Evolutionary conservation across 2,113 vertebrate genomes (phyloP).

Genomic region (Pagrus major): DNA sequence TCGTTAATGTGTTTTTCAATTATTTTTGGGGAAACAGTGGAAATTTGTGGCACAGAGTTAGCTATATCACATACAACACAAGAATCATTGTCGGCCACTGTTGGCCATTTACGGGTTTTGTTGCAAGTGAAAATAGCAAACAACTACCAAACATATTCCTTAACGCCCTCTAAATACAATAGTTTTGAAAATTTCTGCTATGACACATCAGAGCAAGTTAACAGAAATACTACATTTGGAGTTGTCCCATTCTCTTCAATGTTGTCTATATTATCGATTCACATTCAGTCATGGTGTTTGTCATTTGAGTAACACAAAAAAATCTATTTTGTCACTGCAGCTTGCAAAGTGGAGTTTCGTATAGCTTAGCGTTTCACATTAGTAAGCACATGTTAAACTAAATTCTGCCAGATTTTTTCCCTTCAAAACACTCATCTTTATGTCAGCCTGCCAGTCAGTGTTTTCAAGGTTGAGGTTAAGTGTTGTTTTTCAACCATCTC

Average conservation of each 20-base stretch:
- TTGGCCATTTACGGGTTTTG: too few species aligned
- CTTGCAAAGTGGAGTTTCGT: conserved; percentile 26
- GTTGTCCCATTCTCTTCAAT: not conserved
- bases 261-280: not conserved
- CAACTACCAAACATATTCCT: too few species aligned
- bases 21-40: not conserved
- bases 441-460: conserved; percentile 3
- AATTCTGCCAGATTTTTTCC: not conserved
- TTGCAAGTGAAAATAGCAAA: too few species aligned
- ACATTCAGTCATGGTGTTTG: not conserved
- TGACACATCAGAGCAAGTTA: not conserved
- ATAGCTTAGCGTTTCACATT: conserved; percentile 24
- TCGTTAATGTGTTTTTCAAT: not conserved
- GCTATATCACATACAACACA: too few species aligned
- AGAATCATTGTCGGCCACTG: too few species aligned
- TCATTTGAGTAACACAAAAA: conserved; percentile 1
- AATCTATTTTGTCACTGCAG: not conserved
- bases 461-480: conserved; percentile 28
- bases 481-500: conserved; percentile 14
- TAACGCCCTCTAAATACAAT: not conserved
- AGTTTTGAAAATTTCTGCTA: not conserved
- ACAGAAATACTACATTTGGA: too few species aligned
- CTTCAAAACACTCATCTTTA: conserved; percentile 3
- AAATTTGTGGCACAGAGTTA: not conserved
- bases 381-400: not conserved